phyloP scores from a whole-genome alignment of 2,797 vertebrate species.

The Peromyscus eremicus region DNA sequence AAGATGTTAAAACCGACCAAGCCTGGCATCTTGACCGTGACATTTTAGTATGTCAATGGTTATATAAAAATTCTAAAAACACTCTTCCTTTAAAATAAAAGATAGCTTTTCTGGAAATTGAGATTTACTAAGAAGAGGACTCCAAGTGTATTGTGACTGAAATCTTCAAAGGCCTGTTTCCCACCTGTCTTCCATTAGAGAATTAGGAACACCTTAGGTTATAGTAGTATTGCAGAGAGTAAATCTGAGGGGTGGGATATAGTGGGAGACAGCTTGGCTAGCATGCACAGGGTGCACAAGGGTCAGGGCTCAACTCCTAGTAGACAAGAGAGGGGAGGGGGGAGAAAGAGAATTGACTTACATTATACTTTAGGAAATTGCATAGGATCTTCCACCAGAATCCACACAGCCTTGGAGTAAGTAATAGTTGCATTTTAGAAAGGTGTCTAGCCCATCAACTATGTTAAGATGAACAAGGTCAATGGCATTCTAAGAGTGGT shows the following conservation, averaged over 20 bases:
- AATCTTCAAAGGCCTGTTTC: slow-evolving; percentile 31
- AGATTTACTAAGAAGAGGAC: slow-evolving; percentile 61
- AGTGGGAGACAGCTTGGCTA: background rate
- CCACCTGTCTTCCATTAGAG: background rate
- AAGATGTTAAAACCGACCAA: slow-evolving; percentile 56
- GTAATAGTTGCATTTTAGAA: background rate
- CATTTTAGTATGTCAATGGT: slow-evolving; percentile 72
- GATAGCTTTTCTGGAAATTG: slow-evolving; percentile 51
- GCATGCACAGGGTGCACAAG: background rate
- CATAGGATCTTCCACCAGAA: background rate
- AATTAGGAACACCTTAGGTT: background rate
- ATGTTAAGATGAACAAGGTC: background rate
- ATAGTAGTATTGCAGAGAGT: background rate
- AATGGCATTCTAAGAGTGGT: background rate
- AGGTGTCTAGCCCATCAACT: background rate
- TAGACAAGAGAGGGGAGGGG: background rate
- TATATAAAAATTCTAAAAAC: slow-evolving; percentile 66
- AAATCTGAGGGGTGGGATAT: background rate
- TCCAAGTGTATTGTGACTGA: background rate
- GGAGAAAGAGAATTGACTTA: background rate
- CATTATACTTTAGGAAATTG: background rate
- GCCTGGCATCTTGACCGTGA: slow-evolving; percentile 77
- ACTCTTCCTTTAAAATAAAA: slow-evolving; percentile 6
- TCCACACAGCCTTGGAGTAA: background rate
- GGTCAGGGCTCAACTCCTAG: background rate